Conservation (phyloP, 2,797 vertebrate species). For the Nasua narica region DNA sequence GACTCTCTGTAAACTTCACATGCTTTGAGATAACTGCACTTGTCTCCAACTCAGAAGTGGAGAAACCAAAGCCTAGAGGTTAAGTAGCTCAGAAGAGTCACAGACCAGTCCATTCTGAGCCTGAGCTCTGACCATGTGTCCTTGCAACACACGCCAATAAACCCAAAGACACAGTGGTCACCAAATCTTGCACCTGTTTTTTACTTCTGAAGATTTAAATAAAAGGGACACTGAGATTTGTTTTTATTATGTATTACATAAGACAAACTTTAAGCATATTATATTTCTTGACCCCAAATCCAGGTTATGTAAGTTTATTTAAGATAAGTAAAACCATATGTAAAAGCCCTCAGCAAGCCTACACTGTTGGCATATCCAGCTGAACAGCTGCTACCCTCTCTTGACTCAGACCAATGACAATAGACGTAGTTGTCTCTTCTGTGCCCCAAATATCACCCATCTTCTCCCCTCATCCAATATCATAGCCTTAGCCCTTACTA, state of each 20-base stretch:
- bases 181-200: background rate
- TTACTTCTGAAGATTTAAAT: background rate
- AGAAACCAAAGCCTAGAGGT: background rate
- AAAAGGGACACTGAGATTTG: background rate
- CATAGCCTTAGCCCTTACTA: background rate
- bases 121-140: background rate
- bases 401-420: background rate
- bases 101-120: no score
- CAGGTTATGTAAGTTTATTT: background rate
- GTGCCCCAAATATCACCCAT: background rate
- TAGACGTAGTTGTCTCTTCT: background rate
- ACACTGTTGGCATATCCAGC: background rate
- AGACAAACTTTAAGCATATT: background rate
- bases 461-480: background rate
- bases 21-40: background rate
- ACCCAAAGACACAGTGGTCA: background rate
- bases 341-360: background rate
- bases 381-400: background rate
- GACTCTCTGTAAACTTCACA: background rate
- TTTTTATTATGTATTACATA: background rate
- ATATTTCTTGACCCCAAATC: conserved; percentile 14
- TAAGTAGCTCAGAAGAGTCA: background rate
- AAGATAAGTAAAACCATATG: background rate
- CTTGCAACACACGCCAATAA: background rate
- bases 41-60: background rate